Conservation (phyloP, 2,113 vertebrate genomes). For the human region DNA sequence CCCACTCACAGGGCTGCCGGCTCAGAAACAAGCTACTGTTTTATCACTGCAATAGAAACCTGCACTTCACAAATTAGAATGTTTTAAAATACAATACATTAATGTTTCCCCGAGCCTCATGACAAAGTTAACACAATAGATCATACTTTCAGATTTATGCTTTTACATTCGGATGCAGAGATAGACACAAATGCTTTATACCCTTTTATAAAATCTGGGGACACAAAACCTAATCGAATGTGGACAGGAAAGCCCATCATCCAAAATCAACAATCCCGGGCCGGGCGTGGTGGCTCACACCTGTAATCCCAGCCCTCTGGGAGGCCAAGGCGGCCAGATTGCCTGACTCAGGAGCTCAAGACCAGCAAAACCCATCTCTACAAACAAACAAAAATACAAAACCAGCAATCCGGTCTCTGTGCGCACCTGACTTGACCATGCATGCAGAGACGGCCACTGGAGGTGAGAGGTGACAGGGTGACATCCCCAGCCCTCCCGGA, state of each 20-base stretch:
- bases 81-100: neutral
- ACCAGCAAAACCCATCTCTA: too few species aligned
- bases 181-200: neutral
- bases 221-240: fast-evolving
- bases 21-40: conserved; percentile 23
- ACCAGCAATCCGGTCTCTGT: too few species aligned
- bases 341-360: too few species aligned
- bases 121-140: neutral
- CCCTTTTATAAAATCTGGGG: neutral
- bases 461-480: fast-evolving
- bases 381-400: too few species aligned
- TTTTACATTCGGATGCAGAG: neutral
- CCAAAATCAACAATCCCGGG: too few species aligned
- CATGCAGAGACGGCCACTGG: fast-evolving
- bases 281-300: too few species aligned
- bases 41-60: neutral
- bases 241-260: neutral
- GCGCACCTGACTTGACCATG: fast-evolving
- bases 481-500: fast-evolving
- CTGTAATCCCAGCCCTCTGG: too few species aligned
- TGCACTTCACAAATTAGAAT: neutral
- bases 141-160: neutral
- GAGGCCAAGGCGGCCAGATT: too few species aligned
- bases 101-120: neutral
- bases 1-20: conserved; percentile 27